Percentiles rank a stretch among this genome's conserved stretches.
Conservation (phyloP, 2,888 invertebrate genomes). For the Willowsia nigromaculata region DNA sequence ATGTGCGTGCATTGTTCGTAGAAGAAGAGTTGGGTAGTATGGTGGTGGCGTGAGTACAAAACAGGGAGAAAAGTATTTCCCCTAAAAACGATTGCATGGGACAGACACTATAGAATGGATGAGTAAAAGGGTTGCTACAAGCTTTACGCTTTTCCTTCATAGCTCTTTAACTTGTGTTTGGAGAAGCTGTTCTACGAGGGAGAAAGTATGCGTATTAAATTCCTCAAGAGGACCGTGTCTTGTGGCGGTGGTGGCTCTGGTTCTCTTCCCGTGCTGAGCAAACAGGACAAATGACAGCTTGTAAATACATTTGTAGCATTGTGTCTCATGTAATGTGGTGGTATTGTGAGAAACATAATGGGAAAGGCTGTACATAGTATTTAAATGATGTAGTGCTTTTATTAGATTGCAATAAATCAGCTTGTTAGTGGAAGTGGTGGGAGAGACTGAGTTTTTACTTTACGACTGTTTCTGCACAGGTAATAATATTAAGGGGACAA, state of each 20-base stretch:
- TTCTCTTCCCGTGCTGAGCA: background rate
- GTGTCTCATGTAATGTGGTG: background rate
- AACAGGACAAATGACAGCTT: conserved; percentile 60
- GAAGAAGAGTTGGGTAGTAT: background rate
- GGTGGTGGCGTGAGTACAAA: background rate
- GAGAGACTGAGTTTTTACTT: background rate
- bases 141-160: background rate
- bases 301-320: conserved; percentile 46
- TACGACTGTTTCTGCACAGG: background rate
- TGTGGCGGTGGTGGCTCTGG: background rate
- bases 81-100: conserved; percentile 2
- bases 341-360: background rate
- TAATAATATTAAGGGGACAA: background rate
- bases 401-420: conserved; percentile 62
- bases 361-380: background rate
- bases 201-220: conserved; percentile 34
- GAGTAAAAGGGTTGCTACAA: conserved; percentile 21
- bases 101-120: background rate
- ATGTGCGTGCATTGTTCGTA: conserved; percentile 19
- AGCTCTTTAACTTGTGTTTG: background rate
- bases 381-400: conserved; percentile 40
- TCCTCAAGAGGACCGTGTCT: conserved; percentile 40
- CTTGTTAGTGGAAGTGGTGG: conserved; percentile 11
- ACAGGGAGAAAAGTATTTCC: conserved; percentile 43
- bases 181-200: background rate